Base-by-base conservation (phyloP, 2,113 vertebrate genomes). In the Apus apus region DNA sequence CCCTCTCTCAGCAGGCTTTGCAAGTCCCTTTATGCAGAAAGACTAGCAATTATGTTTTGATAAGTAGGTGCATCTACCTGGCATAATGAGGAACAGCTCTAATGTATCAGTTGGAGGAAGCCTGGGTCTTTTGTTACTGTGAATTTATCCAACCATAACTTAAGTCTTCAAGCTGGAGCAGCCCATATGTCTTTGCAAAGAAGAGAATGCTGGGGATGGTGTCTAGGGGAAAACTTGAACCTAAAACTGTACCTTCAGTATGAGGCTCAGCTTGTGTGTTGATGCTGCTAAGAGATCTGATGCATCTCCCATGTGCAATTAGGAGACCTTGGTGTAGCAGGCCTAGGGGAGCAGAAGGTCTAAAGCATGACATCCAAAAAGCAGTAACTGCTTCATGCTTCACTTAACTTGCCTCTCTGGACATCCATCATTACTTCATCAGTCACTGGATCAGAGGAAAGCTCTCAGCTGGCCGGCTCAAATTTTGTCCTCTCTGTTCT, bases 281-380 rank as follows among this genome's bases (percentile, higher is more conserved):
- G 8, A 2, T 73, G 83, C 70, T 78, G 70, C 43, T 93, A 2
- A 18, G 32, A 10, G 48, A 48, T 43, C 73, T 48, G 75, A 66
- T 8, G 0, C 2, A 1, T 45, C 53, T 87, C 25, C 53, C 9
- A 2, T 0, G 1, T 46, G 54, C 61, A 68, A 4, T 20, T 15
- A 20, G 48, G 46, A 36, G 26, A 15, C 30, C 25, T 50, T n/a
- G 13, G 38, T n/a, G 5, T 25, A 30, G 38, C 38, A 38, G 38
- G 38, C 38, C 38, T 38, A 38, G n/a, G 75, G 74, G 46, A 79
- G 10, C 48, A 75, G 22, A 17, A 43, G 45, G 43, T 67, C 34
- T 58, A 19, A 79, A 23, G 34, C 2, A 1, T 48, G 50, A 23
- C 45, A 56, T 43, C 46, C 40, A 46, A 43, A 74, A 60, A 45